Percentiles rank a stretch among this genome's conserved stretches.
Evolutionary conservation across 2,888 invertebrate species (phyloP).

Genomic region (Limnephilus marmoratus): DNA sequence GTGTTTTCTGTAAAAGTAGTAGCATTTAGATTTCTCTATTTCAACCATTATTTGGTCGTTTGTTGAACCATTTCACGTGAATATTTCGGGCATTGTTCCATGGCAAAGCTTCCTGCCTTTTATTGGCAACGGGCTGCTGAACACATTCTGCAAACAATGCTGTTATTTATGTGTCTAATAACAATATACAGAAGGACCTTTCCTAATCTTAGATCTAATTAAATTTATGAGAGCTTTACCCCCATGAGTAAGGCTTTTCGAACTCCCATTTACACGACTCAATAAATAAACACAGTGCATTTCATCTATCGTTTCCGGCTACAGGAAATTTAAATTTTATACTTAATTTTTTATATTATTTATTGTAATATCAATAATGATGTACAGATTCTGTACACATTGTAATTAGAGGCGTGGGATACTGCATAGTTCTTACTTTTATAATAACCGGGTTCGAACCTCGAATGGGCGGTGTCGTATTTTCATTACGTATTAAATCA

Average conservation of each 20-base stretch:
- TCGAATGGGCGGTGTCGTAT: slow-evolving; percentile 37
- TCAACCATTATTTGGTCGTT: slow-evolving; percentile 2
- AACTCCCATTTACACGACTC: slow-evolving; percentile 43
- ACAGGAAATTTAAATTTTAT: slow-evolving; percentile 2
- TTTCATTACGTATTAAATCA: slow-evolving; percentile 40
- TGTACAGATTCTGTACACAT: slow-evolving; percentile 5
- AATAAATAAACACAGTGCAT: slow-evolving; percentile 41
- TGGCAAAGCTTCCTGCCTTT: slow-evolving; percentile 59
- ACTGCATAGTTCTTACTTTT: not conserved
- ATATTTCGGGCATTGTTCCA: slow-evolving; percentile 45
- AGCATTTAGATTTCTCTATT: not conserved
- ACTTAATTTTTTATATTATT: not conserved
- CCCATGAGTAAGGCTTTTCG: not conserved
- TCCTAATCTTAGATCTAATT: slow-evolving; percentile 35
- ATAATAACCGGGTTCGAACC: slow-evolving; percentile 47
- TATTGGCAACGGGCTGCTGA: slow-evolving; percentile 57
- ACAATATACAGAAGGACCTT: not conserved
- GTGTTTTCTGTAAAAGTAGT: not conserved
- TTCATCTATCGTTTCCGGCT: slow-evolving; percentile 44
- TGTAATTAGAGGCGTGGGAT: slow-evolving; percentile 48
- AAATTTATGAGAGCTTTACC: slow-evolving; percentile 16
- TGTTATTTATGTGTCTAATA: slow-evolving; percentile 1
- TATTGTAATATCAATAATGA: slow-evolving; percentile 44
- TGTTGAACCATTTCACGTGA: slow-evolving; percentile 6
- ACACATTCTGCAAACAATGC: slow-evolving; percentile 56